Percentiles rank a stretch among this genome's conserved stretches.
phyloP scores from a whole-genome alignment of 2,888 invertebrate genomes.

The Ptilodon capucinus region DNA sequence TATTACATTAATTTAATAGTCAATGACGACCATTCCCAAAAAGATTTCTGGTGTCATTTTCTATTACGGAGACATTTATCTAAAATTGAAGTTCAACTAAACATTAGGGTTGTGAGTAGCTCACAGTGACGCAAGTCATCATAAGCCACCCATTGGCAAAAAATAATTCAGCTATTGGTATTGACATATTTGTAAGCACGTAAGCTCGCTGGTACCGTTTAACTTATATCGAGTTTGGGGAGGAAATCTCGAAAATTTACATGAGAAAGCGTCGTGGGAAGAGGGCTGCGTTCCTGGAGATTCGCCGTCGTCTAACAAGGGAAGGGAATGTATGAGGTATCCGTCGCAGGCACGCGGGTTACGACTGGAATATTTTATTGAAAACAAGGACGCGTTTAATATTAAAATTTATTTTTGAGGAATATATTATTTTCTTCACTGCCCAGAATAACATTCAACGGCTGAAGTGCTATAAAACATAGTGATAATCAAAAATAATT shows the following conservation, averaged over 20 bases:
- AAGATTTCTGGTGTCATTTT: not conserved
- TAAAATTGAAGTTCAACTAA: too few species aligned
- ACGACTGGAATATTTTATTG: constrained; percentile 70
- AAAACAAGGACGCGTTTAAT: constrained; percentile 62
- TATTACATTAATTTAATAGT: too few species aligned
- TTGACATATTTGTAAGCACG: constrained; percentile 31
- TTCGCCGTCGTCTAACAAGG: constrained; percentile 63
- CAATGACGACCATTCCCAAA: not conserved
- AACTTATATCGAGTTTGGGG: constrained; percentile 66
- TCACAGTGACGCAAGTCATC: too few species aligned
- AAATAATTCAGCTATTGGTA: constrained; percentile 14
- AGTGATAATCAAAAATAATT: constrained; percentile 6
- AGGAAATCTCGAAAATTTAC: constrained; percentile 73
- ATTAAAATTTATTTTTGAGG: constrained; percentile 43
- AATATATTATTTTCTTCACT: not conserved
- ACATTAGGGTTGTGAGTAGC: too few species aligned
- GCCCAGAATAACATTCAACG: too few species aligned
- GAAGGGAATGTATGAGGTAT: constrained; percentile 69
- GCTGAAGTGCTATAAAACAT: constrained; percentile 1
- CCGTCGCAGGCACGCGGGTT: constrained; percentile 59
- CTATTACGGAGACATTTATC: too few species aligned
- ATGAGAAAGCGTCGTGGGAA: constrained; percentile 65
- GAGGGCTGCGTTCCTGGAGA: constrained; percentile 50
- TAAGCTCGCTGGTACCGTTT: constrained; percentile 48
- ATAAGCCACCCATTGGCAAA: not conserved